These are phyloP conservation scores for Endotricha flammealis DNA, from an alignment of 2,888 invertebrate species.

Conservation along the genomic window DNA sequence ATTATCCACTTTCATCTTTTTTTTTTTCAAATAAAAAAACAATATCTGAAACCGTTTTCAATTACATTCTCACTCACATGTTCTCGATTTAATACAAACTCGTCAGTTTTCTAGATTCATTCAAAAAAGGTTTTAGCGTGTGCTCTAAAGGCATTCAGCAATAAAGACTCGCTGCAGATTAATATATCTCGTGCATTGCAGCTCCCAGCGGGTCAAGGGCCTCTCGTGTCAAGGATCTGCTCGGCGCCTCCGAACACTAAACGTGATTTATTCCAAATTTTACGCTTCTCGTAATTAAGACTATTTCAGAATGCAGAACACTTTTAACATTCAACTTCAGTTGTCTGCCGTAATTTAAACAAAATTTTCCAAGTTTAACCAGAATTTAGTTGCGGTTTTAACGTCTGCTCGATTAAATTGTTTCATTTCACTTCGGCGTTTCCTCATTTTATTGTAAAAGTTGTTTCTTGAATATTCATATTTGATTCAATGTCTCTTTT, in stretches of 20 bases:
- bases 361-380: neutral
- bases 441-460: neutral
- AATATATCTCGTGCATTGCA: slow-evolving; percentile 24
- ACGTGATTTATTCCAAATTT: slow-evolving; percentile 15
- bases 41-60: too few relatives aligned
- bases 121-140: slow-evolving; percentile 22
- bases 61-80: slow-evolving; percentile 1
- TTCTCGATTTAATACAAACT: slow-evolving; percentile 1
- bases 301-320: slow-evolving; percentile 1
- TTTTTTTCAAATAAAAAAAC: too few relatives aligned
- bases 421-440: neutral
- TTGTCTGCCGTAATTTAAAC: neutral
- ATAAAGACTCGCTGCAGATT: slow-evolving; percentile 22
- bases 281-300: slow-evolving; percentile 2
- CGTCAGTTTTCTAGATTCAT: neutral
- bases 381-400: neutral
- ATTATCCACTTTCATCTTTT: too few relatives aligned
- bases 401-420: neutral
- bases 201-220: slow-evolving; percentile 25
- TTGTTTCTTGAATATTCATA: neutral
- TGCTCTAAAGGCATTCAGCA: slow-evolving; percentile 15
- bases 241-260: slow-evolving; percentile 11
- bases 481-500: neutral
- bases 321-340: slow-evolving; percentile 4
- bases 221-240: slow-evolving; percentile 27